phyloP scores from a whole-genome alignment of 2,113 vertebrate genomes.

The Girardinichthys multiradiatus region DNA sequence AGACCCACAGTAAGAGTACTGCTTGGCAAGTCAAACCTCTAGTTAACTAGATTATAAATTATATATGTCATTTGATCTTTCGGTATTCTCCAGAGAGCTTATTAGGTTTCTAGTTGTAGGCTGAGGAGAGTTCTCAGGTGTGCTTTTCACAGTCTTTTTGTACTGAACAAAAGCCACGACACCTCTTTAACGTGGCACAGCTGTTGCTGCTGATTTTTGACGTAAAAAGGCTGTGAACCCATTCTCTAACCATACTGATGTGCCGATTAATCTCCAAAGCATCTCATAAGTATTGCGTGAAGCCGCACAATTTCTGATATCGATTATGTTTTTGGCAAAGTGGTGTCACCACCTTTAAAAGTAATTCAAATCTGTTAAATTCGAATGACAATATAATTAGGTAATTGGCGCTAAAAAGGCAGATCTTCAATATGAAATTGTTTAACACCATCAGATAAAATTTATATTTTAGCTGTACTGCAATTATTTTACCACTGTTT shows the following conservation, averaged over 20 bases:
- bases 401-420: background rate
- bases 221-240: background rate
- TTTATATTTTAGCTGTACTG: no score
- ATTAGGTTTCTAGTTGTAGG: slow-evolving; percentile 1
- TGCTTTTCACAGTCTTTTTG: background rate
- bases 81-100: background rate
- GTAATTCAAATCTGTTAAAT: background rate
- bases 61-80: background rate
- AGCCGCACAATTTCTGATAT: no score
- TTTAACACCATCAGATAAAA: no score
- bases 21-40: background rate
- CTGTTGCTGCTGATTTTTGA: background rate
- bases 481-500: no score
- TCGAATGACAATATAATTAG: background rate
- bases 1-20: background rate
- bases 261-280: background rate
- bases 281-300: background rate
- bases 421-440: no score
- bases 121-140: background rate
- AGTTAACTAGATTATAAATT: background rate
- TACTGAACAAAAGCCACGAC: slow-evolving; percentile 3
- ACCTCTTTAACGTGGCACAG: background rate
- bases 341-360: background rate
- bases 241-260: background rate
- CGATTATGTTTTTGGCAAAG: no score